A percentile compares a stretch with the other conserved stretches of the same genome.
phyloP scores from a whole-genome alignment of 2,797 vertebrate genomes.

The Alectoris magna region DNA sequence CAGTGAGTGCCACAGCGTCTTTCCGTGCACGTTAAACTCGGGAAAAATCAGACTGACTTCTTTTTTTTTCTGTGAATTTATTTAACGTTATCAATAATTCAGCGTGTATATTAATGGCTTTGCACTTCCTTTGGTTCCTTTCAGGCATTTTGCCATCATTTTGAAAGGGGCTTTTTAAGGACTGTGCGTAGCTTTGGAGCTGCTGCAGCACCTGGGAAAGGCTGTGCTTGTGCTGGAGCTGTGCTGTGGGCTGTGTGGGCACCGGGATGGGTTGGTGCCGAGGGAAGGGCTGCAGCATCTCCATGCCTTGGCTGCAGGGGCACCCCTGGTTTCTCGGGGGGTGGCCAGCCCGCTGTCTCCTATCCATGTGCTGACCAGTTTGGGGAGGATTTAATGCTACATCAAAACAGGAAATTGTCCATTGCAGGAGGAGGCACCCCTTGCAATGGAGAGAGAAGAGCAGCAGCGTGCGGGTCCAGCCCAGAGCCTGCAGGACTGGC shows the following conservation, averaged over 20 bases:
- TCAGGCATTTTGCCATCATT: conserved; percentile 21
- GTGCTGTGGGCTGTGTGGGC: neutral
- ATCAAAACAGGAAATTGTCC: neutral
- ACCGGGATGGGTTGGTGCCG: neutral
- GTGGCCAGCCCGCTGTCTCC: neutral
- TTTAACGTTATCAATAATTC: conserved; percentile 38
- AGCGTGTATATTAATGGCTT: conserved; percentile 62
- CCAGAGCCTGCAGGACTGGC: neutral
- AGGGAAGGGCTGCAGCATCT: neutral
- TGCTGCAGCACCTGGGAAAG: neutral
- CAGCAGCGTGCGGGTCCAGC: neutral
- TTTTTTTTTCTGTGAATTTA: neutral
- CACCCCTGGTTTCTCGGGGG: neutral
- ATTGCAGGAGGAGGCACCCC: neutral
- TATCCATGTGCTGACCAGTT: neutral
- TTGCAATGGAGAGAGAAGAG: neutral
- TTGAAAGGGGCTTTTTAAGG: conserved; percentile 33
- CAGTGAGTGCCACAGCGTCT: neutral
- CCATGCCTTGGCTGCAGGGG: neutral
- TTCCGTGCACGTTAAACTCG: neutral
- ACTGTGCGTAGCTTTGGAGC: neutral
- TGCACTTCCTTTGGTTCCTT: conserved; percentile 40
- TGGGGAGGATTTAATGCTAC: neutral
- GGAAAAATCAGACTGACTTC: neutral
- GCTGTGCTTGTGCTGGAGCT: neutral